Evolutionary conservation across 2,797 vertebrate genomes (phyloP).

Genomic region (Enteromius fasciolatus): DNA sequence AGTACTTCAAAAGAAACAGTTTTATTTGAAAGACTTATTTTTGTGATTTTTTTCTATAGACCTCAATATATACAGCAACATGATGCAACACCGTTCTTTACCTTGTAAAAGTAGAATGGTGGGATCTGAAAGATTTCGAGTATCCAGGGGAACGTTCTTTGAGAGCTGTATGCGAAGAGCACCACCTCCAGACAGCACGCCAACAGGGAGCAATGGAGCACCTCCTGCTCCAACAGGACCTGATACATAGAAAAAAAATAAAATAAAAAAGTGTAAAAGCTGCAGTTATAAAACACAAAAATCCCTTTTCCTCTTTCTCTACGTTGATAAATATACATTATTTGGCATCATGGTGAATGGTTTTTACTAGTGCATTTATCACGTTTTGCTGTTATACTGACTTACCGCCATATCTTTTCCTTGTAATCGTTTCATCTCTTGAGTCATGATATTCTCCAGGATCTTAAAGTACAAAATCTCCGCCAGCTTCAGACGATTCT

Average conservation of each 20-base stretch:
- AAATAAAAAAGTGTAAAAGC: background rate
- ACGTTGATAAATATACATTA: background rate
- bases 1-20: background rate
- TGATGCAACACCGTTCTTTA: conserved; percentile 53
- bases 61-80: background rate
- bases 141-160: conserved; percentile 95
- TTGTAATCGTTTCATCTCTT: conserved; percentile 87
- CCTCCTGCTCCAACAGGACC: conserved; percentile 91
- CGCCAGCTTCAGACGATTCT: conserved; percentile 91
- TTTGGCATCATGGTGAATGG: background rate
- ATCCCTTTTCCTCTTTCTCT: background rate
- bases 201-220: conserved; percentile 92
- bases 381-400: conserved; percentile 22
- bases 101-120: conserved; percentile 97
- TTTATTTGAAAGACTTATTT: background rate
- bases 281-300: background rate
- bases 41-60: background rate
- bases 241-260: conserved; percentile 59
- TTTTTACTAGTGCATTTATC: background rate
- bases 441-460: conserved; percentile 90
- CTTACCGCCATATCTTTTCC: conserved; percentile 97
- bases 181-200: conserved; percentile 95
- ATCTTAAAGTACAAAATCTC: conserved; percentile 97
- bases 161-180: conserved; percentile 94
- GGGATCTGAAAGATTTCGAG: conserved; percentile 84